Base-by-base conservation (phyloP, 2,113 vertebrate genomes). In the Lota lota region DNA sequence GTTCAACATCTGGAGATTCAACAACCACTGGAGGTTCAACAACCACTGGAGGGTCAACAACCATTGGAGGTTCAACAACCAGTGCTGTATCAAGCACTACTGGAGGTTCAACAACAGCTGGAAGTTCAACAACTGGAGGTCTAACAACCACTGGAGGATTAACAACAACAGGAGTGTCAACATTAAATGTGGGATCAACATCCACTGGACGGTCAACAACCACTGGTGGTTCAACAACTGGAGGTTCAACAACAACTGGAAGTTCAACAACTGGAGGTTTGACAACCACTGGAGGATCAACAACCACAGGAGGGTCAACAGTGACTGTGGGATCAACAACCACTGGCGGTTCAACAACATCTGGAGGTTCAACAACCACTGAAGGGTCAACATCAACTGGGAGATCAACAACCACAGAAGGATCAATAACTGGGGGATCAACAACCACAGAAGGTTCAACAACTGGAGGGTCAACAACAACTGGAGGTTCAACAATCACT, bases 311-410 rank as follows among this genome's bases (percentile, higher is more conserved):
- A 14, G 56, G 7, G 3, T 56, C 54, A 56, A 56, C 54, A 4
- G 18, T 17, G 12, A 50, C 40, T 50, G 40, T 5, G 12, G 40
- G 16, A 3, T 21, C 5, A 5, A 65, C 63, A 40, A 58, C 53
- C n/a, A 63, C 28, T 47, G 33, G 17, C 18, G 12, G 24, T 17
- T 16, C 56, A 36, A 20, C 24, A 20, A 47, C 10, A 8, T 10
- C 8, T 47, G 40, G 58, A 21, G 58, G 2, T 10, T 36, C 63
- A 64, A 17, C 14, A 17, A 10, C 22, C 22, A 20, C n/a, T n/a
- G 10, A 3, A 6, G 3, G 14, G 5, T 21, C 62, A 14, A 21
- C 54, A 3, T 11, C 69, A 6, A 47, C 64, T 3, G n/a, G 0
- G 0, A 5, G 7, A 12, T 47, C 61, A 10, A 53, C 0, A 20